phyloP scores from a whole-genome alignment of 2,113 vertebrate genomes.

The Lucifuga dentata region DNA sequence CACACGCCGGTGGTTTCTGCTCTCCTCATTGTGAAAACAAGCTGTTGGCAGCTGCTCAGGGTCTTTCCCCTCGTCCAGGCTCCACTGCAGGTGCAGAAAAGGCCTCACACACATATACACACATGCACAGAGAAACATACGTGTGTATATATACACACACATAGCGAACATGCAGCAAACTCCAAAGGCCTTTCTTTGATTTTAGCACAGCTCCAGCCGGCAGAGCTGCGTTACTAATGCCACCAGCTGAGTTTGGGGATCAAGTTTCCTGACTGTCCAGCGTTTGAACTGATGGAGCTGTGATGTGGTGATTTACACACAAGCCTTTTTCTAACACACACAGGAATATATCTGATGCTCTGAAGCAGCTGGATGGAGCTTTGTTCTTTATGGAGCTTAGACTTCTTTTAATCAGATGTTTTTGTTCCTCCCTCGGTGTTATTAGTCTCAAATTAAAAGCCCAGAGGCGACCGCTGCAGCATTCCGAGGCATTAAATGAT shows the following conservation, averaged over 20 bases:
- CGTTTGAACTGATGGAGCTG: conserved; percentile 43
- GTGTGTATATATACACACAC: background rate
- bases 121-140: too few species aligned
- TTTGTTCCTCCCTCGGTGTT: conserved; percentile 31
- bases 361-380: conserved; percentile 53
- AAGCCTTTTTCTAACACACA: conserved; percentile 18
- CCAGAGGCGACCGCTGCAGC: conserved; percentile 16
- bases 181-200: conserved; percentile 48
- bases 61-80: conserved; percentile 7
- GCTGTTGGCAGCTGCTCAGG: conserved; percentile 46
- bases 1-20: conserved; percentile 28
- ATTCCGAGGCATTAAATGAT: conserved; percentile 48
- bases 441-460: conserved; percentile 60
- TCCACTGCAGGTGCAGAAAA: conserved; percentile 56
- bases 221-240: conserved; percentile 53
- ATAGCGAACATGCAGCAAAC: conserved; percentile 17
- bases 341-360: conserved; percentile 10
- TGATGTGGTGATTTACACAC: conserved; percentile 52
- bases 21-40: conserved; percentile 48
- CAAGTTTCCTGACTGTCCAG: conserved; percentile 30
- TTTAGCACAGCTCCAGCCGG: conserved; percentile 21
- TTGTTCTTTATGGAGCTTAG: conserved; percentile 50
- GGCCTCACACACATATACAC: conserved; percentile 1
- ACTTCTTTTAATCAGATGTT: conserved; percentile 52
- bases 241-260: conserved; percentile 58